These are phyloP conservation scores for Melanotus villosus DNA, from an alignment of 2,888 invertebrate species.

Conservation along the genomic window DNA sequence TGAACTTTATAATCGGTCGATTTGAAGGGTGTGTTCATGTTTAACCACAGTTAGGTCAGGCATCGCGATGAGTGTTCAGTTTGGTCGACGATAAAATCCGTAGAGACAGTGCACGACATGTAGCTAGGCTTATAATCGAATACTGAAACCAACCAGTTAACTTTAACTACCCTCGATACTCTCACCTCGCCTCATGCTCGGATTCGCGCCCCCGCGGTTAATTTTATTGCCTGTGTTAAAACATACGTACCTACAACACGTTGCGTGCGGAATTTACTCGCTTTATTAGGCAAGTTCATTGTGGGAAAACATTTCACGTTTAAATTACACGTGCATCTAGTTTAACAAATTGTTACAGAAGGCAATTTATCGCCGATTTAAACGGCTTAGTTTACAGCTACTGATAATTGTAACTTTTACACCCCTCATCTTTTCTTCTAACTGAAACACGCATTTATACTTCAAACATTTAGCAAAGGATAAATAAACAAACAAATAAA, in stretches of 20 bases:
- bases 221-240: conserved; percentile 61
- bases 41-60: conserved; percentile 52
- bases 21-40: conserved; percentile 50
- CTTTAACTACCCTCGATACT: conserved; percentile 51
- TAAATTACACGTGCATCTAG: conserved; percentile 49
- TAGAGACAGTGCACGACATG: conserved; percentile 54
- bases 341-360: conserved; percentile 44
- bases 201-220: conserved; percentile 61
- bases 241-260: conserved; percentile 53
- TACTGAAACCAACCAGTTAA: conserved; percentile 54
- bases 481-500: too few species aligned
- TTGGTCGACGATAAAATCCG: conserved; percentile 52
- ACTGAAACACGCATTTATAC: too few species aligned
- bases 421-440: not conserved
- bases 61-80: conserved; percentile 57
- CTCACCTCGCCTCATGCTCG: conserved; percentile 46
- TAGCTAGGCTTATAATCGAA: conserved; percentile 53
- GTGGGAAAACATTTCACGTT: conserved; percentile 52
- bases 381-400: conserved; percentile 13
- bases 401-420: not conserved
- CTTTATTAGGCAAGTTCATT: conserved; percentile 53
- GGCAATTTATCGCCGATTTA: conserved; percentile 41
- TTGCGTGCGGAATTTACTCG: conserved; percentile 52
- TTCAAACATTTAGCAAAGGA: too few species aligned
- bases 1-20: conserved; percentile 21